Conservation (phyloP, 2,888 invertebrate genomes). For the Nasonia oneida region DNA sequence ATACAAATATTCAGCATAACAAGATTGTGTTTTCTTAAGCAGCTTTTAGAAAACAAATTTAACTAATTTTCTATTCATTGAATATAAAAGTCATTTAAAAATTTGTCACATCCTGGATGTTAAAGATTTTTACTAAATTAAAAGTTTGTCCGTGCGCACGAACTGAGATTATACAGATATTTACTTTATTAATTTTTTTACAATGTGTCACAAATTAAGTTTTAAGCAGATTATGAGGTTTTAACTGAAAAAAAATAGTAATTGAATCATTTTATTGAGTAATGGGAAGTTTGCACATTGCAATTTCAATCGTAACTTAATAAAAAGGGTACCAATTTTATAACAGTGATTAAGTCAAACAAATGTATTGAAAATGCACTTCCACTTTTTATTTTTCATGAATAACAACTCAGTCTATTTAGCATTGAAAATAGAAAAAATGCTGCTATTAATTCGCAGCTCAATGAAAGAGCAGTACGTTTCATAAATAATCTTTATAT, state of each 20-base stretch:
- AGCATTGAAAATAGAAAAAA: conserved; percentile 49
- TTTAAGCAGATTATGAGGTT: conserved; percentile 25
- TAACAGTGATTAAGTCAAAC: conserved; percentile 47
- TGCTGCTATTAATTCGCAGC: conserved; percentile 49
- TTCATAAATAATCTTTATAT: conserved; percentile 65
- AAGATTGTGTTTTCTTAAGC: conserved; percentile 10
- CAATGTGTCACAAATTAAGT: conserved; percentile 44
- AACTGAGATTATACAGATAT: conserved; percentile 41
- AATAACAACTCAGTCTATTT: conserved; percentile 38
- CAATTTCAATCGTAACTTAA: conserved; percentile 55
- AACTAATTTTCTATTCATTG: conserved; percentile 19
- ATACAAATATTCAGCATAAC: conserved; percentile 26
- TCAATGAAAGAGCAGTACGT: conserved; percentile 47
- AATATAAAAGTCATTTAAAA: conserved; percentile 33
- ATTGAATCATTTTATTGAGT: conserved; percentile 46
- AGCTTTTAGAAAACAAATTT: conserved; percentile 24
- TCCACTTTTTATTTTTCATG: conserved; percentile 54
- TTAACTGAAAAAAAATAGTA: conserved; percentile 20
- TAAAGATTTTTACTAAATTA: conserved; percentile 18
- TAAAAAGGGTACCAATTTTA: conserved; percentile 57
- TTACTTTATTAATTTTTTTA: conserved; percentile 37
- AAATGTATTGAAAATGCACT: conserved; percentile 40
- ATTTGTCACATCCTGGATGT: conserved; percentile 16
- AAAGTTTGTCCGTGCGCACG: conserved; percentile 29
- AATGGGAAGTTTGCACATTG: conserved; percentile 48